Conservation (phyloP, 2,797 vertebrate genomes). For the Hoplostethus mediterraneus region DNA sequence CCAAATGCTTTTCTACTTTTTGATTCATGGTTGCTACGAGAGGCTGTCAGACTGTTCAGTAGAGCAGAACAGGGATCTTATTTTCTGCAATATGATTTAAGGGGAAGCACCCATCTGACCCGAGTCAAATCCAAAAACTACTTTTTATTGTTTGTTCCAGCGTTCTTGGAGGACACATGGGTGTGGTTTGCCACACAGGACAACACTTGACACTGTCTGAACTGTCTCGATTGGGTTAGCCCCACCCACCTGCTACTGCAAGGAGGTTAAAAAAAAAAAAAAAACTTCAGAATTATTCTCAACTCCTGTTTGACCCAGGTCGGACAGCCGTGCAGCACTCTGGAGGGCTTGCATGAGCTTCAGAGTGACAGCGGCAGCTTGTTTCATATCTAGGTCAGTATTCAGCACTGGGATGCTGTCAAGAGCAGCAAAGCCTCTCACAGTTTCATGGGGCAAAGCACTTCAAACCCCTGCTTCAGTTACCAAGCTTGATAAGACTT, state of each 20-base stretch:
- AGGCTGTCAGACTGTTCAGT: not conserved
- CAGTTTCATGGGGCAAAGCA: constrained; percentile 25
- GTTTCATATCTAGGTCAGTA: constrained; percentile 72
- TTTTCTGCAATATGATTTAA: not conserved
- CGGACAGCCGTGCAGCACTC: not conserved
- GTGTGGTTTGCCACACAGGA: not conserved
- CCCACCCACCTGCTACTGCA: not conserved
- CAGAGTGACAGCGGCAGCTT: constrained; percentile 73
- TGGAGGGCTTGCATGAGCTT: constrained; percentile 5
- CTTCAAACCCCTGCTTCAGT: constrained; percentile 15
- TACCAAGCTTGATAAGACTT: constrained; percentile 11
- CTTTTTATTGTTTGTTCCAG: not conserved
- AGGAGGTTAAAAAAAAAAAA: constrained; percentile 2
- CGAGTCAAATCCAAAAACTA: not conserved
- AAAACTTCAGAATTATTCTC: not conserved
- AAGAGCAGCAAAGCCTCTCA: constrained; percentile 31
- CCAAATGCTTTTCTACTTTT: not conserved
- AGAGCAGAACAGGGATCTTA: too few relatives aligned
- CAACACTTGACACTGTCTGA: too few relatives aligned
- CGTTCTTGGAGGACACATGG: not conserved
- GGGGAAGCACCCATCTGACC: not conserved
- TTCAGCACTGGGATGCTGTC: constrained; percentile 50
- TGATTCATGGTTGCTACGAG: not conserved
- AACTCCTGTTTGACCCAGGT: constrained; percentile 32
- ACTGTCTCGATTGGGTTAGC: not conserved